Percentiles rank a stretch among this genome's conserved stretches.
phyloP scores from a whole-genome alignment of 2,888 invertebrate species.

The Scaptomyza flava region DNA sequence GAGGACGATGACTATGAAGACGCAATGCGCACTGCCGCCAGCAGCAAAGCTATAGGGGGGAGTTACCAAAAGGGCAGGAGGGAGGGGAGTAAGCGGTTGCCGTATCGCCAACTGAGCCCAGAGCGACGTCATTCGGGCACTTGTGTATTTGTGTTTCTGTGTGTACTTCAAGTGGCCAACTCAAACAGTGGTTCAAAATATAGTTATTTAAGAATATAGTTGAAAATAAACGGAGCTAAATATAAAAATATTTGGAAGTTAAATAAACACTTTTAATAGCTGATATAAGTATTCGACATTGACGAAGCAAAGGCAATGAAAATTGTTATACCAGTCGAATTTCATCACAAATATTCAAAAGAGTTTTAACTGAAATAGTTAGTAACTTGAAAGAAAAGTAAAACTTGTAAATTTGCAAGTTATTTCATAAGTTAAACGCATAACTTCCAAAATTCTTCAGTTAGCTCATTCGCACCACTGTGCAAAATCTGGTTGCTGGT shows the following conservation, averaged over 20 bases:
- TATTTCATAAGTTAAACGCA: no score
- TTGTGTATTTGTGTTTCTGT: constrained; percentile 9
- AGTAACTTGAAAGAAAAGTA: no score
- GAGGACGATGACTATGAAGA: constrained; percentile 34
- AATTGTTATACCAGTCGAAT: no score
- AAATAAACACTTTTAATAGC: no score
- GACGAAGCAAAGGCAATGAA: no score
- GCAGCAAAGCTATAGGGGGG: not conserved
- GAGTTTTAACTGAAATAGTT: no score
- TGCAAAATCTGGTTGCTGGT: constrained; percentile 2
- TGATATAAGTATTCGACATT: no score
- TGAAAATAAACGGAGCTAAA: not conserved
- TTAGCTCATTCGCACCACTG: not conserved
- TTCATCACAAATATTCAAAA: no score
- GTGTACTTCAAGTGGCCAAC: constrained; percentile 49
- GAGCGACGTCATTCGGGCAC: constrained; percentile 42
- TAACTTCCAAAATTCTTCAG: no score
- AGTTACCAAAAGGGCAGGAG: not conserved
- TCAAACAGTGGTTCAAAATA: constrained; percentile 34
- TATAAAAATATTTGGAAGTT: no score
- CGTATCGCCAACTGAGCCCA: constrained; percentile 28
- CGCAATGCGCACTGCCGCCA: constrained; percentile 46
- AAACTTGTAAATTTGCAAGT: no score
- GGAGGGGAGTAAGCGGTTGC: not conserved
- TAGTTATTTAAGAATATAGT: not conserved